Evolutionary conservation across 2,113 vertebrate genomes (phyloP), one percentile per base, ranked within the genome.

Genomic region (Vidua macroura): DNA sequence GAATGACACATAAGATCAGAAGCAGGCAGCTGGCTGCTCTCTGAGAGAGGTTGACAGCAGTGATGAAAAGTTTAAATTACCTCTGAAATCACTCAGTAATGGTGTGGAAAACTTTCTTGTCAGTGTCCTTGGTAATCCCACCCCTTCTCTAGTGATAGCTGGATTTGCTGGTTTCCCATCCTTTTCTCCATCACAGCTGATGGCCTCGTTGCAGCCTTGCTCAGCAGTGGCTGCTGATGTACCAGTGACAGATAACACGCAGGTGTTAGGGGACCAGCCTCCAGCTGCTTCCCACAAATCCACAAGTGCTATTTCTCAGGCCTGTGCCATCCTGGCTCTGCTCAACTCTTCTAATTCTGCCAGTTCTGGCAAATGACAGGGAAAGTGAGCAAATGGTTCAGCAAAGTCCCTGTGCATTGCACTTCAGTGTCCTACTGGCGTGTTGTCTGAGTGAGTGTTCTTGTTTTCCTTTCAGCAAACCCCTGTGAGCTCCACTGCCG

Each of bases 401-500:
- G 24, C 41, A 19, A 60, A 75, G 49, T 18, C 31, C 9, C 13
- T 23, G 18, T 30, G 8, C 5, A 0, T 24, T 68, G 10, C 14
- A 30, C 30, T 60, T 79, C 28, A 24, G 3, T 48, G 43, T 58
- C 16, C n/a, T 7, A 8, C 43, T 44, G 37, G 49, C 5, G 1
- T 15, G 5, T 16, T 72, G 49, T 44, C 37, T 92, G 53, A 66
- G 30, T 5, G 58, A 84, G 12, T 43, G 3, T 88, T n/a, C 91
- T 82, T 86, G 31, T 92, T 75, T 81, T 58, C 83, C 58, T 66
- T 96, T n/a, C 92, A 99, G 99, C 94, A n/a, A 98, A 94, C 80
- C 99, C 99, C 21, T 99, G 99, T 85, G 99, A 99, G 97, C 98
- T 99, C 56, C 98, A 99, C 96, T 99, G 99, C 82, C 98, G 98